phyloP scores from a whole-genome alignment of 2,888 invertebrate genomes.

The Uloborus plumipes region DNA sequence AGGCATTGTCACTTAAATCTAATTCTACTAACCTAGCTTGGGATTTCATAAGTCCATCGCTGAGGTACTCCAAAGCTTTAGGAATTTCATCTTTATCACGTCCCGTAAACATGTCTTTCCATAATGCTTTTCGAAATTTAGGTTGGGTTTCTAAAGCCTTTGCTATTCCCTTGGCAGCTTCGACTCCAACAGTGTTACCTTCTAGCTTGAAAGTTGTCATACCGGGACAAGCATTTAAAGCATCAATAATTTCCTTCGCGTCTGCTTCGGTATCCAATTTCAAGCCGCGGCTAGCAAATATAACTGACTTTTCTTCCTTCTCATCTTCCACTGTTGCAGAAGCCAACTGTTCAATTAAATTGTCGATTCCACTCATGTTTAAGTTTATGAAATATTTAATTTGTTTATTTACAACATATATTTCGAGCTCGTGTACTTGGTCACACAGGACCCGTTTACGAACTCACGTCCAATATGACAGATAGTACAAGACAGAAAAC shows the following conservation, averaged over 20 bases:
- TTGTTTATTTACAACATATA: too few relatives aligned
- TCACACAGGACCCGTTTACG: too few relatives aligned
- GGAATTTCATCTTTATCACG: constrained; percentile 96
- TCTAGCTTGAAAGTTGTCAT: constrained; percentile 85
- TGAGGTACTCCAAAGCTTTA: constrained; percentile 83
- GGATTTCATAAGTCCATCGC: constrained; percentile 84
- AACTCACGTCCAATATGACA: too few relatives aligned
- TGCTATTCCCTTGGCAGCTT: constrained; percentile 87
- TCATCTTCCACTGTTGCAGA: constrained; percentile 68
- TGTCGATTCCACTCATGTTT: constrained; percentile 65
- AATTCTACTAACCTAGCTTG: constrained; percentile 85
- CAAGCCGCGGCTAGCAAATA: constrained; percentile 84
- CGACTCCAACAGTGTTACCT: constrained; percentile 93
- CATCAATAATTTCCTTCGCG: constrained; percentile 82
- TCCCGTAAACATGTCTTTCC: constrained; percentile 98
- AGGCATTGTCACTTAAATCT: constrained; percentile 96
- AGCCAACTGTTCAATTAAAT: constrained; percentile 69
- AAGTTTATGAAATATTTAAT: too few relatives aligned
- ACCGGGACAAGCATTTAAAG: constrained; percentile 79
- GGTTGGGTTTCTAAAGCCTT: constrained; percentile 83
- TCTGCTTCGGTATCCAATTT: constrained; percentile 84
- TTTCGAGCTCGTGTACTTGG: too few relatives aligned
- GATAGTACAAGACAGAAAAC: too few relatives aligned
- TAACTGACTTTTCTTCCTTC: constrained; percentile 76
- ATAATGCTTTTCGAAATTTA: constrained; percentile 83